Conservation (phyloP, 2,888 invertebrate genomes). For the Frankliniella fusca region DNA sequence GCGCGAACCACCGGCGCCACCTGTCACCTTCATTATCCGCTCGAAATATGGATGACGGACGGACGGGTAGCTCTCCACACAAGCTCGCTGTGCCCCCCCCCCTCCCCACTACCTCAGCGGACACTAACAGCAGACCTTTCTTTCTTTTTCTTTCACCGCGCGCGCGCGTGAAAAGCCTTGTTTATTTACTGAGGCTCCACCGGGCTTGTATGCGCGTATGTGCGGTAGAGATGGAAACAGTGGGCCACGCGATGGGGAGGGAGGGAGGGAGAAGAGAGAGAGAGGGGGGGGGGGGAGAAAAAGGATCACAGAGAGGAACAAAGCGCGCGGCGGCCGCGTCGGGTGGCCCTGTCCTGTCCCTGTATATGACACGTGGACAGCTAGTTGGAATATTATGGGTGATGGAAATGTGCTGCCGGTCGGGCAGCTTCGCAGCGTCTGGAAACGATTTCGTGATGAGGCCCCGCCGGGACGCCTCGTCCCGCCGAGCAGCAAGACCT, state of each 20-base stretch:
- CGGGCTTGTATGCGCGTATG: too few species aligned
- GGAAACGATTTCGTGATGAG: background rate
- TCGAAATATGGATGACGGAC: too few species aligned
- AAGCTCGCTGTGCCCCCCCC: too few species aligned
- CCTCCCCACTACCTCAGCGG: too few species aligned
- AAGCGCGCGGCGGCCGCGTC: background rate
- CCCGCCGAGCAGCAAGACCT: background rate
- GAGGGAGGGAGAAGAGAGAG: background rate
- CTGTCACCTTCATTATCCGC: too few species aligned
- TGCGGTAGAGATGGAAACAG: background rate
- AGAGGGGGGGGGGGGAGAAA: background rate
- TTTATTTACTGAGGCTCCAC: too few species aligned
- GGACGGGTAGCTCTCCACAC: too few species aligned
- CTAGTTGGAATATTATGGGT: background rate
- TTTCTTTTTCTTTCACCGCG: too few species aligned
- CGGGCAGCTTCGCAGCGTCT: background rate
- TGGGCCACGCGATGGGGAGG: background rate
- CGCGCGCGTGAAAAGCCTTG: too few species aligned
- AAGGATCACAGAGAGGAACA: background rate
- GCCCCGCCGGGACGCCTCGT: background rate
- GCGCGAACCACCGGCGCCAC: background rate
- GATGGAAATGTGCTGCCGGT: background rate
- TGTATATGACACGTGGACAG: background rate
- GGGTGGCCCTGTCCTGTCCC: background rate
- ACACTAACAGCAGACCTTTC: too few species aligned